Evolutionary conservation across 2,797 vertebrate genomes (phyloP).

Genomic region (Periophthalmus magnuspinnatus): DNA sequence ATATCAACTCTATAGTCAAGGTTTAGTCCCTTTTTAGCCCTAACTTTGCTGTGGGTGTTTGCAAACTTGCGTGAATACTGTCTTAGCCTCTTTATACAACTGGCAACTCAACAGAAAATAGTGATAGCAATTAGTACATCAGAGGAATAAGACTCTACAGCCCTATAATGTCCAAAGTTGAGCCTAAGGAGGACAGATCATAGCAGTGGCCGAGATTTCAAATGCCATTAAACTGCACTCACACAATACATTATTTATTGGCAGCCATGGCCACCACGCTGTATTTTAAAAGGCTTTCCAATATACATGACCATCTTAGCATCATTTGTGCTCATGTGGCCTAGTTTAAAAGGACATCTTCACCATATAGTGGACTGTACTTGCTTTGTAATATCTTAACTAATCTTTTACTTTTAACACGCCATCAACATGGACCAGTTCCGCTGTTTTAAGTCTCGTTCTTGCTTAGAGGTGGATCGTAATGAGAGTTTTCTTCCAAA

Average conservation of each 20-base stretch:
- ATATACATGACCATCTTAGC: neutral
- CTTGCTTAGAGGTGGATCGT: neutral
- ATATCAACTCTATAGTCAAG: neutral
- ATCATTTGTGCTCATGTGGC: neutral
- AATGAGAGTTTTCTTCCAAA: neutral
- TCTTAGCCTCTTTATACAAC: neutral
- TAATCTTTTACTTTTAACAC: neutral
- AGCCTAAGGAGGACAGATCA: neutral
- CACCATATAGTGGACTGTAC: neutral
- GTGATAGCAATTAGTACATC: neutral
- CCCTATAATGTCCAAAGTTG: conserved; percentile 7
- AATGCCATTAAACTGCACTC: neutral
- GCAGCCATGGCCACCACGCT: neutral
- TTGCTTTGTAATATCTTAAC: neutral
- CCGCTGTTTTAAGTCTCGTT: neutral
- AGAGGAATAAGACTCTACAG: neutral
- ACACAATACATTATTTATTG: conserved; percentile 2
- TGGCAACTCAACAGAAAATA: neutral
- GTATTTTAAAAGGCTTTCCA: neutral
- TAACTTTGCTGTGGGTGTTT: neutral
- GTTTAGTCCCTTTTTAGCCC: neutral
- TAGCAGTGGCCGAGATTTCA: neutral
- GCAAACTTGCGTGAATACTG: too few species aligned
- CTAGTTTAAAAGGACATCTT: neutral
- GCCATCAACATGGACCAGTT: neutral